phyloP scores from a whole-genome alignment of 2,888 invertebrate genomes.

The Listrodromus nycthemerus region DNA sequence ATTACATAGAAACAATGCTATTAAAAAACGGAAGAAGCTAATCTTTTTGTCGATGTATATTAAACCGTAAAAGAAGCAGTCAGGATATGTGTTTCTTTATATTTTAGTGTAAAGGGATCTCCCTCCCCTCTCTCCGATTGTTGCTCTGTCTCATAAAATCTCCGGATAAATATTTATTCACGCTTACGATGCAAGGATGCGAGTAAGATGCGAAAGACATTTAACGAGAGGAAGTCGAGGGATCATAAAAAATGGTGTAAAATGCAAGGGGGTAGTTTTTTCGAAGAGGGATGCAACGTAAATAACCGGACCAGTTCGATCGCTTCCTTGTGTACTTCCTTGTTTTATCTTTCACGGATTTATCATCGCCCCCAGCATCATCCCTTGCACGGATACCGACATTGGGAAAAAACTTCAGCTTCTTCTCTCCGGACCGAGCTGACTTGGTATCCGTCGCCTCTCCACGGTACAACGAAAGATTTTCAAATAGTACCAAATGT shows the following conservation, averaged over 20 bases:
- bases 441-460: neutral
- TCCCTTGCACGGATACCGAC: neutral
- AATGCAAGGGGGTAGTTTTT: constrained; percentile 24
- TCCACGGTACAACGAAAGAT: neutral
- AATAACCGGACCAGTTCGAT: constrained; percentile 55
- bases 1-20: neutral
- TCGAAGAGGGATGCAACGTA: constrained; percentile 44
- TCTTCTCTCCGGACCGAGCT: neutral
- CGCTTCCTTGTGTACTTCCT: constrained; percentile 25
- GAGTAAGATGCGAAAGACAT: constrained; percentile 31
- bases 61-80: neutral
- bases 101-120: neutral
- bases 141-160: constrained; percentile 7
- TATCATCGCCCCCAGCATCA: constrained; percentile 41
- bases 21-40: neutral
- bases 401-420: neutral
- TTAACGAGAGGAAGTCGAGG: constrained; percentile 57
- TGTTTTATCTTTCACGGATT: constrained; percentile 44
- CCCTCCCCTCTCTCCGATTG: neutral
- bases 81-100: neutral
- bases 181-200: constrained; percentile 15
- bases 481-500: neutral
- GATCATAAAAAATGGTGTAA: constrained; percentile 47
- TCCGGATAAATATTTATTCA: constrained; percentile 41
- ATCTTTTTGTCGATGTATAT: neutral